Evolutionary conservation across 2,888 invertebrate genomes (phyloP), one percentile per base, ranked within the genome.

Genomic region (Aleiodes alternator): DNA sequence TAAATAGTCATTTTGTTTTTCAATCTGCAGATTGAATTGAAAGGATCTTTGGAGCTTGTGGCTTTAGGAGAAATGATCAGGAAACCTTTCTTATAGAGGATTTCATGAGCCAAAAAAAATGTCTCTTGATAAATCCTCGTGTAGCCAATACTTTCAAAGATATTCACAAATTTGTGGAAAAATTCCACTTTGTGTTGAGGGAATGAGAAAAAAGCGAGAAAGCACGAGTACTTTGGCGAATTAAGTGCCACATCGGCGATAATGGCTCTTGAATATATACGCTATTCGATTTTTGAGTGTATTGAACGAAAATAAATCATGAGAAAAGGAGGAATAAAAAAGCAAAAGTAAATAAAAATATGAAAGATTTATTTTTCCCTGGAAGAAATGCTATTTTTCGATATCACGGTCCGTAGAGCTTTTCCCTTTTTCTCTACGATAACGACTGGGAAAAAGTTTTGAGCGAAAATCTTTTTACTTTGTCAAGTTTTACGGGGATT

Each of bases 191-290:
- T 43, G 38, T 23, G 16, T 14, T n/a, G 61, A 61, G 61, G 61
- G 34, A 34, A 34, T 34, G 34, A 34, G 34, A 34, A 6, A 8
- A 38, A 43, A 38, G 61, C n/a, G 43, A 16, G 38, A 61, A n/a
- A 23, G 23, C 1, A 23, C 14, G 12, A 6, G 31, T 9, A 34
- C 9, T 16, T 6, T 31, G 34, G 34, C n/a, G 61, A 38, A 14
- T 53, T 68, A 68, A 59, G 51, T 66, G 64, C 51, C 71, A 73
- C 61, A 73, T 23, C 68, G 76, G 43, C 68, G 75, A 72, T 73
- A 76, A 73, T 76, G 66, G 38, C n/a, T 48, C 31, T n/a, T n/a
- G 34, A 56, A 14, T 72, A 71, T 72, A 69, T 61, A 69, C 51
- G 43, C 6, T n/a, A 55, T 14, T 16, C 14, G 16, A n/a, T 43